Percentiles rank a stretch among this genome's conserved stretches.
These are phyloP conservation scores for Chloebia gouldiae DNA, from an alignment of 2,113 vertebrate species.

Conservation along the genomic window DNA sequence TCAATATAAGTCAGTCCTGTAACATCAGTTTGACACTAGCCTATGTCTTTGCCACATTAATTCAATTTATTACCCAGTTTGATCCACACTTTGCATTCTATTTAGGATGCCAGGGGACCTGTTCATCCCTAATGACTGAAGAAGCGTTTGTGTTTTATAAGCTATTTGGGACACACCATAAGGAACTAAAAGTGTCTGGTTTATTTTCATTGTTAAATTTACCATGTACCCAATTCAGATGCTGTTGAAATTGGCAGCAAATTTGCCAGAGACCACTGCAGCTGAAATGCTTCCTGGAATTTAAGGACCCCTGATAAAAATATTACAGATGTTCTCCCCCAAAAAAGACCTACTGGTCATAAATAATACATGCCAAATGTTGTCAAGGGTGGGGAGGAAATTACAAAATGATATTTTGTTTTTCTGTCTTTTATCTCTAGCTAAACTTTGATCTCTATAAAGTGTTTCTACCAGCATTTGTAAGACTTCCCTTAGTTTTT, in stretches of 20 bases:
- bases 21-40: constrained; percentile 49
- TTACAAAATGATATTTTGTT: constrained; percentile 56
- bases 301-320: background rate
- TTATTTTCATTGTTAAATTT: constrained; percentile 56
- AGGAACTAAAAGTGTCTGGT: constrained; percentile 46
- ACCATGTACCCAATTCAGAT: background rate
- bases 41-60: constrained; percentile 58
- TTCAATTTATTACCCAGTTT: constrained; percentile 54
- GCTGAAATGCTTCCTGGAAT: background rate
- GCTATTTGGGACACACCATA: constrained; percentile 48
- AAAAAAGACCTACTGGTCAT: background rate
- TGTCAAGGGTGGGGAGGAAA: background rate
- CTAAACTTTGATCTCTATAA: constrained; percentile 62
- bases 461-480: constrained; percentile 3
- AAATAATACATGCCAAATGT: background rate
- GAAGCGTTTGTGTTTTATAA: constrained; percentile 63
- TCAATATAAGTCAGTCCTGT: constrained; percentile 46
- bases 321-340: background rate
- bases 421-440: constrained; percentile 51
- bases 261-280: background rate
- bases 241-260: background rate
- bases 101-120: constrained; percentile 42
- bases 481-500: constrained; percentile 40
- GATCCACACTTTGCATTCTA: constrained; percentile 33
- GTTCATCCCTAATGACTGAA: constrained; percentile 55